Evolutionary conservation across 1,140 invertebrate genomes (phyloP).

Genomic region (Semibalanus balanoides): DNA sequence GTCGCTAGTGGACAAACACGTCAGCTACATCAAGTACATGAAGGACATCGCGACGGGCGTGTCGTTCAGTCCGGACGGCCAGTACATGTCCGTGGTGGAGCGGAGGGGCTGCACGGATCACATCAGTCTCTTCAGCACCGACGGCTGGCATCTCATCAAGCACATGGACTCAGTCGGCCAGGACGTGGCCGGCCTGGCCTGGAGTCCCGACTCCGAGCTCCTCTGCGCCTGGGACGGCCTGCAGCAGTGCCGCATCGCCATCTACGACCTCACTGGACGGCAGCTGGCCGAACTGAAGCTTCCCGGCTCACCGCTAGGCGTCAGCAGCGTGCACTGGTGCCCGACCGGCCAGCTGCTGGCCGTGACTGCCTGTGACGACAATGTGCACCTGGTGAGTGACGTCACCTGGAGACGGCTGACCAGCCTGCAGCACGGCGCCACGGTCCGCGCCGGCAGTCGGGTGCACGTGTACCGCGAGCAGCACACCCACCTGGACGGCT

Average conservation of each 20-base stretch:
- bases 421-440: conserved; percentile 23
- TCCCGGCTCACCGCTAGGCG: conserved; percentile 30
- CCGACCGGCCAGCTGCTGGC: conserved; percentile 35
- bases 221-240: conserved; percentile 30
- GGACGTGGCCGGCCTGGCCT: conserved; percentile 30
- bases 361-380: conserved; percentile 34
- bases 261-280: conserved; percentile 10
- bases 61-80: conserved; percentile 30
- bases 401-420: conserved; percentile 32
- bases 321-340: conserved; percentile 33
- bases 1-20: conserved; percentile 34
- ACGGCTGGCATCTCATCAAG: conserved; percentile 34
- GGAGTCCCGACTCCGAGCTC: conserved; percentile 30
- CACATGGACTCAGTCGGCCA: conserved; percentile 18
- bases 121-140: conserved; percentile 33
- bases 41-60: conserved; percentile 28
- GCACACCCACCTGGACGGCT: conserved; percentile 11
- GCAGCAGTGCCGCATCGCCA: conserved; percentile 1
- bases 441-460: conserved; percentile 9
- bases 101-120: conserved; percentile 35
- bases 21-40: conserved; percentile 35
- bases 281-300: conserved; percentile 23
- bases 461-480: conserved; percentile 10
- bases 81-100: conserved; percentile 35
- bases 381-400: conserved; percentile 32